Evolutionary conservation across 2,797 vertebrate genomes (phyloP).

Genomic region (Hemibagrus guttatus): DNA sequence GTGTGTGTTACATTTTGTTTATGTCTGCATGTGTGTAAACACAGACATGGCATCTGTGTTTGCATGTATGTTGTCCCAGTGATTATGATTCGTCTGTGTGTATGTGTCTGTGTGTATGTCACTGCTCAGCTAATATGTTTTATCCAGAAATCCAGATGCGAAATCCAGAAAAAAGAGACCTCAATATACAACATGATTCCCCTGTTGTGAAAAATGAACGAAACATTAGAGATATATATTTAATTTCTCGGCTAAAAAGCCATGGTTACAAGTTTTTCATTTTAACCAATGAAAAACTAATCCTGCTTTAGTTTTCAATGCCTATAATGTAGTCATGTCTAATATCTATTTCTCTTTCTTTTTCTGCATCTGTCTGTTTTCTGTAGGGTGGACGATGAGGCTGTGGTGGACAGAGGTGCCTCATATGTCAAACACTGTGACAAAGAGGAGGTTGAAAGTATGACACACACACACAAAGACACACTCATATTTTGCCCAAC

Average conservation of each 20-base stretch:
- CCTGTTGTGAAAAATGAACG: background rate
- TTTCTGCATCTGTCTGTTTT: slow-evolving; percentile 7
- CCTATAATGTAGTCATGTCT: too few species aligned
- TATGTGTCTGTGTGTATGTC: background rate
- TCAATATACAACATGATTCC: background rate
- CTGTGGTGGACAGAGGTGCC: slow-evolving; percentile 93
- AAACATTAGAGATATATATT: background rate
- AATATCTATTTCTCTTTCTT: background rate
- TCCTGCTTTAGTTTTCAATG: background rate
- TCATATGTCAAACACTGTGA: slow-evolving; percentile 96
- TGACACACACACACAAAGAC: slow-evolving; percentile 46
- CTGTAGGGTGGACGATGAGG: slow-evolving; percentile 96
- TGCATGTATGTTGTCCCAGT: background rate
- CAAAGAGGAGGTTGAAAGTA: slow-evolving; percentile 97
- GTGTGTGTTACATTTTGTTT: background rate
- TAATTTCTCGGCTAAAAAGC: background rate
- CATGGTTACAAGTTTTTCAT: background rate
- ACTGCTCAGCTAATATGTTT: background rate
- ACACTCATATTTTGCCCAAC: background rate
- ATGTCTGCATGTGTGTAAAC: background rate
- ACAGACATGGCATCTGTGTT: background rate
- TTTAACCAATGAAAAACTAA: background rate
- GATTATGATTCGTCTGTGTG: background rate
- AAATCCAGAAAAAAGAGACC: background rate
- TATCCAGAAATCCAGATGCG: background rate